These are phyloP conservation scores for Ctenopoma kingsleyae DNA, from an alignment of 2,797 vertebrate genomes.

Conservation along the genomic window DNA sequence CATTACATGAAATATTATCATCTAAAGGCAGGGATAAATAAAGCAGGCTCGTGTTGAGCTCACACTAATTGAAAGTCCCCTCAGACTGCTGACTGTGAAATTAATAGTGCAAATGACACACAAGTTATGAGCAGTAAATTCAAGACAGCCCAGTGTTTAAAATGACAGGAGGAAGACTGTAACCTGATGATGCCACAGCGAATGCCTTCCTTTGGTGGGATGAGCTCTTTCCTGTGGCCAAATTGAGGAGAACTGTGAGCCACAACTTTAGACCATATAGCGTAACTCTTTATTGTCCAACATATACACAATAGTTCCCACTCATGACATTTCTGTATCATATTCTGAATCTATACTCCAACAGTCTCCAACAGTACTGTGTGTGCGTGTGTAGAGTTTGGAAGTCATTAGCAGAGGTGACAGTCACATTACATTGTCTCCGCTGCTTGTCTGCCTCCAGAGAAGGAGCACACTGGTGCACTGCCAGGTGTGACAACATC, in stretches of 20 bases:
- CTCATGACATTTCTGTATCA: constrained; percentile 34
- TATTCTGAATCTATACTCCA: constrained; percentile 19
- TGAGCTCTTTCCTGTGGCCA: constrained; percentile 46
- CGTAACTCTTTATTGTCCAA: no score
- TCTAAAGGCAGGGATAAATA: constrained; percentile 73
- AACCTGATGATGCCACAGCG: constrained; percentile 37
- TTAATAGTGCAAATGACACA: constrained; percentile 58
- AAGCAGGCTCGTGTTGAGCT: constrained; percentile 50
- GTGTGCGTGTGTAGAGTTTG: not conserved
- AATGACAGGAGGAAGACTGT: constrained; percentile 33
- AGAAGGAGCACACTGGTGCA: not conserved
- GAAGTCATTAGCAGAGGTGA: constrained; percentile 18
- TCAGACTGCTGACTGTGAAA: constrained; percentile 78
- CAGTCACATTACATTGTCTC: not conserved
- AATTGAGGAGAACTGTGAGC: constrained; percentile 3
- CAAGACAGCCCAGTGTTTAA: constrained; percentile 52
- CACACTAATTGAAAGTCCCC: constrained; percentile 72
- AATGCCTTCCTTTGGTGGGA: not conserved
- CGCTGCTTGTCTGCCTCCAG: not conserved
- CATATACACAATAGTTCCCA: not conserved
- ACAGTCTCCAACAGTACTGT: no score
- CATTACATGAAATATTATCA: constrained; percentile 78
- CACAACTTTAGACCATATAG: no score
- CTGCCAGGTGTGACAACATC: constrained; percentile 4
- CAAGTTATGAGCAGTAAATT: constrained; percentile 68